Evolutionary conservation across 2,797 vertebrate genomes (phyloP).

Genomic region (Tolypeutes matacus): DNA sequence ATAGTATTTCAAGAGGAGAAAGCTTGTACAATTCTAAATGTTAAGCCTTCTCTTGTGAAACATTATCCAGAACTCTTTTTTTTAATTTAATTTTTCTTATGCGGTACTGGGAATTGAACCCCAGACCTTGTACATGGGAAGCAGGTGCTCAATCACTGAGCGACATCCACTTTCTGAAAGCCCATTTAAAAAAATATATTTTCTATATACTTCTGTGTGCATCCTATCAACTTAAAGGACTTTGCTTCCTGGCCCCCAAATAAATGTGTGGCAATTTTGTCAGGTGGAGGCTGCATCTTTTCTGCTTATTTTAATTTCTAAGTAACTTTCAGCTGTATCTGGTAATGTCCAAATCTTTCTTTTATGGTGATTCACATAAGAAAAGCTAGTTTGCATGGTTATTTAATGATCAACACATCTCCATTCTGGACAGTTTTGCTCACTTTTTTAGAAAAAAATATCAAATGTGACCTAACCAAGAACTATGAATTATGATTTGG

Average conservation of each 20-base stretch:
- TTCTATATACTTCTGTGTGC: background rate
- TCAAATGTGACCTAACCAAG: background rate
- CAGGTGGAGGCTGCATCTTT: background rate
- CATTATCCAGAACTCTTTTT: background rate
- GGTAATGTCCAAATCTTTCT: background rate
- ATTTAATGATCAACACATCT: background rate
- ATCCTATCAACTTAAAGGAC: background rate
- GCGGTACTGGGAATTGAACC: no score
- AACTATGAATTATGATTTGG: background rate
- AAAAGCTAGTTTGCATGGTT: background rate
- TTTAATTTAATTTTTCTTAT: no score
- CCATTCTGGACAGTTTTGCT: background rate
- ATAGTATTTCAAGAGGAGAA: slow-evolving; percentile 39
- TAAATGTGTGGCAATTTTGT: background rate
- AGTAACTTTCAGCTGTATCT: background rate
- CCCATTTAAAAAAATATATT: background rate
- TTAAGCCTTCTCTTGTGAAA: background rate
- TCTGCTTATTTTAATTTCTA: background rate
- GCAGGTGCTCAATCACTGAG: no score
- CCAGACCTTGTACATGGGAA: no score
- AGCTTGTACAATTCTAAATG: background rate
- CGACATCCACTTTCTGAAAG: background rate
- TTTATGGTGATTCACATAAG: background rate
- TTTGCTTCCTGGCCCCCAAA: background rate
- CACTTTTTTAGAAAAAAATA: background rate